Evolutionary conservation across 2,888 invertebrate genomes (phyloP), one percentile per base, ranked within the genome.

Genomic region (Cyrtodaria siliqua): DNA sequence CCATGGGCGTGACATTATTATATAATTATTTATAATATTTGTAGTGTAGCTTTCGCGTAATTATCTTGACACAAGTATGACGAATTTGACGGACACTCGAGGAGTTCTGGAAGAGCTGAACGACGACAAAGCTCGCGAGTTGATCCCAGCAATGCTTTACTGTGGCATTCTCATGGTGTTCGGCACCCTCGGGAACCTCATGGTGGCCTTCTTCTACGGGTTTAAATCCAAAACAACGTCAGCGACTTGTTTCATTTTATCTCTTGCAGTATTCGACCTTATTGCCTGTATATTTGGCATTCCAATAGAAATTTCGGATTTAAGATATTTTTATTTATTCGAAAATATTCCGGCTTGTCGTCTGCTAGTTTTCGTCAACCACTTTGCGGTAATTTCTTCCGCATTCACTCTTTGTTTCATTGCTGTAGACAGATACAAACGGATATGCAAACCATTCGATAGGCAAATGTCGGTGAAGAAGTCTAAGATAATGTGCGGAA

Each of bases 361-460:
- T 14, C n/a, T 86, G 23, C 67, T 87, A 1, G 81, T 85, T 4
- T 84, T 86, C 44, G 71, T 85, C n/a, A 86, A 86, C 44, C 80
- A 85, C 56, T 83, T 87, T 47, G 74, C 85, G 2, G 82, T 84
- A 6, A 82, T 88, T 12, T 79, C 79, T 14, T 87, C 88, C 1
- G 88, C 85, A 0, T 71, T 83, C 18, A 86, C 83, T 8, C 68
- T 89, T 2, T 74, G 87, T 14, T 85, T 82, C 1, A 87, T 89
- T 24, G 85, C 88, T 3, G 74, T 86, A 2, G 89, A 89, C 63
- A 64, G 90, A 16, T 90, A 85, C 75, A 68, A 79, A 49, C 82
- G 88, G 44, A 84, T 90, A 8, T 88, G 90, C 49, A 83, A 75
- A 49, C 90, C 89, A 1, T 83, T 89, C 20, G 78, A 84, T 18